Conservation (phyloP, 2,113 vertebrate species). For the Paratilapia polleni region DNA sequence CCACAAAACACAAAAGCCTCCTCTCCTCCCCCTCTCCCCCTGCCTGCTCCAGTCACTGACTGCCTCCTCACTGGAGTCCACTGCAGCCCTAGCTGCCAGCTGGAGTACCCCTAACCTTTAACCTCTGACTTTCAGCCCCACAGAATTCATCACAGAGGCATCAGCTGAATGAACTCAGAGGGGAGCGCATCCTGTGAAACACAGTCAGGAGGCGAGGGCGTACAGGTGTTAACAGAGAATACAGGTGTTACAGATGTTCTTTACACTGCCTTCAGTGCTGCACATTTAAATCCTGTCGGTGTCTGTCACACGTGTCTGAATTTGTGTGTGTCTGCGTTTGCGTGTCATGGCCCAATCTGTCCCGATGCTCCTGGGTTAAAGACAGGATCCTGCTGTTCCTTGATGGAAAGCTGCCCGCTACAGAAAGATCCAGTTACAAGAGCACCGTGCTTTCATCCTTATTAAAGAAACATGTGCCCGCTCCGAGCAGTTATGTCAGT, state of each 20-base stretch:
- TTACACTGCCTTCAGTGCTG: background rate
- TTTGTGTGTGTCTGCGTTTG: slow-evolving; percentile 56
- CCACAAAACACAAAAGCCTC: slow-evolving; percentile 15
- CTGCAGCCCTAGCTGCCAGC: slow-evolving; percentile 79
- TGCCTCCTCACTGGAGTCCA: slow-evolving; percentile 75
- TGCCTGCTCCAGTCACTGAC: slow-evolving; percentile 66
- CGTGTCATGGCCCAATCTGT: slow-evolving; percentile 79
- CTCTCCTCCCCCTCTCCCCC: slow-evolving; percentile 12
- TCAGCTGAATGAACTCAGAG: slow-evolving; percentile 37
- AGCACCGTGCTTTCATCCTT: slow-evolving; percentile 82
- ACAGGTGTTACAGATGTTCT: slow-evolving; percentile 64
- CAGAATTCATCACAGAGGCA: slow-evolving; percentile 62
- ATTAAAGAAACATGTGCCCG: slow-evolving; percentile 82
- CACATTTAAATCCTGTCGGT: background rate
- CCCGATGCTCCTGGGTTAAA: slow-evolving; percentile 76
- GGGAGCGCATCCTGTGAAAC: slow-evolving; percentile 46
- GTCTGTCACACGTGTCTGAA: slow-evolving; percentile 16
- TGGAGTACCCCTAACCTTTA: slow-evolving; percentile 80
- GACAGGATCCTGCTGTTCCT: slow-evolving; percentile 80
- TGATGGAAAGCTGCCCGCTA: slow-evolving; percentile 80
- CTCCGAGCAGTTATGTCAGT: slow-evolving; percentile 58
- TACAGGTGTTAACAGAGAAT: slow-evolving; percentile 53
- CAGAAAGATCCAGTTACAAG: slow-evolving; percentile 82
- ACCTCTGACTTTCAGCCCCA: slow-evolving; percentile 62
- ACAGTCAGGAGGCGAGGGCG: background rate